Base-by-base conservation (phyloP, 2,113 vertebrate genomes). In the Otolemur garnettii region DNA sequence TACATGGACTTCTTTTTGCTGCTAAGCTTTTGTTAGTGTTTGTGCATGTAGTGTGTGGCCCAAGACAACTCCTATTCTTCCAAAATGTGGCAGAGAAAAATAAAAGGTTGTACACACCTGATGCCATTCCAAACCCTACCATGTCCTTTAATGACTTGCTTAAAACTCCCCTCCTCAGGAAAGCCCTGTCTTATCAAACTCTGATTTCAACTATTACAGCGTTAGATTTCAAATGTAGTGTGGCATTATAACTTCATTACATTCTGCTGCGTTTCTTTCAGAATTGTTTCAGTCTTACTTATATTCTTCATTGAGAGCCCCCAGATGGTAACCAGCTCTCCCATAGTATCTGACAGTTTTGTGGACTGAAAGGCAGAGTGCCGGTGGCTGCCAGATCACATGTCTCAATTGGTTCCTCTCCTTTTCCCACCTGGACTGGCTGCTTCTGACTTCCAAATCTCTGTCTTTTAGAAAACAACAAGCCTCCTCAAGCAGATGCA, bases 401-500 rank as follows among this genome's bases (percentile, higher is more conserved):
- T 57, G 72, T 87, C 42, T 92, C 62, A n/a, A 7, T 42, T 71
- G 77, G 13, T 24, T 88, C 71, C n/a, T 89, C 66, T 93, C 42
- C 62, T 90, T 35, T 35, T 92, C 72, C 74, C 86, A 95, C 55
- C 82, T 42, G n/a, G 53, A 71, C 35, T 45, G 64, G 64, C 68
- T 95, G 64, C 93, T 93, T 90, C 60, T 97, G 93, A 96, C 60
- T 33, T 86, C 62, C 45, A 59, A n/a, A 24, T 89, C 38, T 97
- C 80, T 91, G 57, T 97, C 87, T 98, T 95, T 19, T 97, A 99
- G 99, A 99, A 98, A 99, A 99, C 98, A 99, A 99, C 96, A 99
- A 99, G 91, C 98, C 99, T 1, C 99, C 99, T 7, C 98, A 98
- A 93, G 99, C 99, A 12, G 99, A 99, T 80, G 99, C 99, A 42